Evolutionary conservation across 1,140 invertebrate genomes (phyloP), one percentile per base, ranked within the genome.

Genomic region (Aphis craccivora): DNA sequence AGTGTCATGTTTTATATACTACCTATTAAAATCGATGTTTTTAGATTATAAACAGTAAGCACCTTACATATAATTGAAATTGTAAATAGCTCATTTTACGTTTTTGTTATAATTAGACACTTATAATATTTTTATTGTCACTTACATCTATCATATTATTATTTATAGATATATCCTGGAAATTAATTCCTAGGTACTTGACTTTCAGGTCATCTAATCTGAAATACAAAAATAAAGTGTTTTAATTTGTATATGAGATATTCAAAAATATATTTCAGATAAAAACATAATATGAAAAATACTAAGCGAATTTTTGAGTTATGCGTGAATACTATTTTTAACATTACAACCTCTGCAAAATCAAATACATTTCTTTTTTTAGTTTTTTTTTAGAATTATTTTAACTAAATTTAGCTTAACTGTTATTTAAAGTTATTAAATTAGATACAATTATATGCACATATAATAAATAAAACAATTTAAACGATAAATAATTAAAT

Each of bases 131-230:
- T 4, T 30, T 55, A 55, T 7, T 37, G 25, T 90, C 5, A 43
- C 90, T 91, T 83, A 91, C 90, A 14, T 76, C 35, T 23, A 3
- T 18, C 14, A 48, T n/a, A 51, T 51, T 76, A 23, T 91, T 76
- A 23, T 91, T 91, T 48, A 91, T n/a, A 48, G 43, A 48, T 48
- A 83, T 51, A 35, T 91, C 90, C 22, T 48, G 60, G n/a, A 91
- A 91, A 30, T 83, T 90, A 30, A 94, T 86, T 40, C 93, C 89
- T 37, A 94, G 55, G 22, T 91, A 91, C 11, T 94, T 94, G 30
- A 94, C 53, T 48, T 91, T 35, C 8, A 94, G 9, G 8, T 48
- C 48, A 35, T 81, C 40, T 48, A 91, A 83, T 51, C 90, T 91
- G 67, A 81, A 91, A 91, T 83, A 14, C 14, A 43, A 37, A 53